Evolutionary conservation across 2,888 invertebrate species (phyloP), one percentile per base, ranked within the genome.

Genomic region (Tanaodytes sp.): DNA sequence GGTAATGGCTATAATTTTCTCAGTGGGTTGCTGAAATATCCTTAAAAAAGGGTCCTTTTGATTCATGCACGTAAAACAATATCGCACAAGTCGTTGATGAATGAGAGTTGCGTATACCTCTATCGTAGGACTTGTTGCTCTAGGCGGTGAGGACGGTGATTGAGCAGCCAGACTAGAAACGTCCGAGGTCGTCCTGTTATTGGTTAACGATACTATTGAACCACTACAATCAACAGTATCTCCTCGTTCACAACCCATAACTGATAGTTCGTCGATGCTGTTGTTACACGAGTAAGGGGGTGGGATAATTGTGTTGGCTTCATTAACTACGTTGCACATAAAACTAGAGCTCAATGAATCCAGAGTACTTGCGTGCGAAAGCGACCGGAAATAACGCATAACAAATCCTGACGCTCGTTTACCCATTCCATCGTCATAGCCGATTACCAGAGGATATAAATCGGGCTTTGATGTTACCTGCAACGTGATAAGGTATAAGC

Each of bases 301-400:
- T 65, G 94, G 94, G 77, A 94, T 90, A 82, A 93, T 88, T 62
- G 92, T 91, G 84, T 94, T 94, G 55, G 93, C 93, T 90, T 94
- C 94, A 86, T 93, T 94, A 74, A 92, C 90, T 79, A 93, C 90
- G 84, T 91, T 93, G 86, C 93, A 94, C 85, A 93, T 91, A 86
- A 92, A 94, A 87, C 93, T 94, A 77, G 94, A 94, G 86, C 92
- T 94, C 79, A 94, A 88, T 75, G 94, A 94, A 85, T 94, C 94
- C 76, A 93, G 90, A 73, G 94, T 94, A 86, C 94, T 94, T 71
- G 94, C 91, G 76, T 93, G 93, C 71, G 94, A 94, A 76, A 94
- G 80, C 69, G 94, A 92, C 66, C 92, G 89, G 86, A 92, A 92
- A 85, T 92, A 94, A 80, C 94, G 94, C 76, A 94, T 93, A 90